Evolutionary conservation across 2,888 invertebrate genomes (phyloP), one percentile per base, ranked within the genome.

Genomic region (Lomographa bimaculata): DNA sequence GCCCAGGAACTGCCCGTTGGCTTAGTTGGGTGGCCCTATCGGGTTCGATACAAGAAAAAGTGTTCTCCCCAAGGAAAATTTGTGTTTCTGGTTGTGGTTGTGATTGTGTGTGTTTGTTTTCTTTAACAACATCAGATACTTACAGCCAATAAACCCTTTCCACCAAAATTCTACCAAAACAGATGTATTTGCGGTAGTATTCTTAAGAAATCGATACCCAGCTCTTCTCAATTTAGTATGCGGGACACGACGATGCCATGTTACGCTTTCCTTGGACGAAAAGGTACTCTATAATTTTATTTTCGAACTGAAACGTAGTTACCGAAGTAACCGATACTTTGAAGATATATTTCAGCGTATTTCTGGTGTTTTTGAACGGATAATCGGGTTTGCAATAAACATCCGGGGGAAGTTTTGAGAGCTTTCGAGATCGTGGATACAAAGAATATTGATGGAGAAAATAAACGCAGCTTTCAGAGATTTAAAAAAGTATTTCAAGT

Each of bases 201-300:
- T 67, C 64, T 60, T 43, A 50, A 58, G 71, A 65, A 76, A 84
- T 83, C 81, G 79, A 83, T 86, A 79, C 62, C 50, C 54, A 55
- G 58, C 50, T 58, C 56, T 59, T 50, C 47, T 46, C 36, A 56
- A 55, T 70, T 83, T 79, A 71, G 78, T 79, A 87, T 85, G 64
- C 89, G 64, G 66, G 41, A 43, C 80, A 60, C 82, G 80, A 55
- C 39, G 54, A 58, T 50, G 71, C 71, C 73, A 75, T 81, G 84
- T 82, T 83, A 81, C 83, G 83, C 70, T 79, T 66, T 75, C 79
- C 74, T 72, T 69, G 79, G 70, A 66, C 72, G 74, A 81, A 84
- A 84, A 83, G 85, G 83, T 80, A 84, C 82, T 87, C 85, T 83
- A 82, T 87, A 87, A 87, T 87, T 87, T 87, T 86, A 87, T 87